These are phyloP conservation scores for Macrochelys suwanniensis DNA, from an alignment of 2,797 vertebrate genomes.

Conservation along the genomic window DNA sequence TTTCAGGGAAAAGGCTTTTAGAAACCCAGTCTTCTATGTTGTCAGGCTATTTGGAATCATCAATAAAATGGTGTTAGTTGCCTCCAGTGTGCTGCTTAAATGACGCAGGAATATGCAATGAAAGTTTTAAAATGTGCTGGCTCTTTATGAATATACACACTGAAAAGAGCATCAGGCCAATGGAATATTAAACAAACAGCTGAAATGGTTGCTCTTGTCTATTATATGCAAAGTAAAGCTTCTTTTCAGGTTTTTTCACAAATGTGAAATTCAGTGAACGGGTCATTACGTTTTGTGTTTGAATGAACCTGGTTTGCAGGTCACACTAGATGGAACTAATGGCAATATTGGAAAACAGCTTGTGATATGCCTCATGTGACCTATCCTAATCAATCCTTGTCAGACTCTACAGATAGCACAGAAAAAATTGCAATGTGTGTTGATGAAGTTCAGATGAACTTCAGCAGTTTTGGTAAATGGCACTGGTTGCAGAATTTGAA, in stretches of 20 bases:
- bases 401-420: accelerated
- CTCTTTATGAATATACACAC: too few species aligned
- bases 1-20: accelerated
- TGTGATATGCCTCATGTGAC: neutral
- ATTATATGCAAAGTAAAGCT: neutral
- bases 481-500: neutral
- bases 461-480: neutral
- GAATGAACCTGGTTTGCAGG: accelerated
- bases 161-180: neutral
- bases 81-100: accelerated
- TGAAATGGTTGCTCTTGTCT: neutral
- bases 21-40: accelerated
- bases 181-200: neutral
- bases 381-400: neutral
- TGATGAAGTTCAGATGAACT: neutral
- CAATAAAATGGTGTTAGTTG: accelerated
- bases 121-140: neutral
- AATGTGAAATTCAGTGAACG: neutral
- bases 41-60: neutral
- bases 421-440: neutral
- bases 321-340: neutral
- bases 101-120: neutral
- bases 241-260: too few species aligned
- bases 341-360: neutral
- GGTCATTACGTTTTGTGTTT: neutral